These are phyloP conservation scores for Pseudeuparius sepicola DNA, from an alignment of 2,888 invertebrate species.

Conservation along the genomic window DNA sequence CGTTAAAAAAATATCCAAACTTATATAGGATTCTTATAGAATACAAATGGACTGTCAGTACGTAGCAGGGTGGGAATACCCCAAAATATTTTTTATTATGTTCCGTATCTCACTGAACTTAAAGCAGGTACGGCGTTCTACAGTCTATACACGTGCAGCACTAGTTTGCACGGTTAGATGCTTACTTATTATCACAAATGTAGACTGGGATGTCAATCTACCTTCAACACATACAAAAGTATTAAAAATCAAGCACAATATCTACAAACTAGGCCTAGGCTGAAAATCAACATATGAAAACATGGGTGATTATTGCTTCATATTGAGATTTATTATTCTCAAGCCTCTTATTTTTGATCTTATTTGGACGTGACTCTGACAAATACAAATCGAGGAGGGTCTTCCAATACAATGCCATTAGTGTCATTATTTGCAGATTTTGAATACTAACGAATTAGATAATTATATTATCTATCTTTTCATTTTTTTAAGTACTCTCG, in stretches of 20 bases:
- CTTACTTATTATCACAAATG: slow-evolving; percentile 35
- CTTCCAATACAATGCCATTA: no score
- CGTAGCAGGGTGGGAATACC: slow-evolving; percentile 19
- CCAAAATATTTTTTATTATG: slow-evolving; percentile 18
- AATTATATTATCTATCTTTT: no score
- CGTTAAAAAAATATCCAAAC: slow-evolving; percentile 39
- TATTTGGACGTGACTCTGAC: no score
- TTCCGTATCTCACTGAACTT: slow-evolving; percentile 34
- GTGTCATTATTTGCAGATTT: no score
- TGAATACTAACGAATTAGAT: no score
- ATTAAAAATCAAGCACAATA: slow-evolving; percentile 37
- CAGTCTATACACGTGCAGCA: slow-evolving; percentile 33
- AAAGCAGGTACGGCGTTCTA: slow-evolving; percentile 36
- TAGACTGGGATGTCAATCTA: slow-evolving; percentile 31
- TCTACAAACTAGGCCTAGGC: slow-evolving; percentile 33
- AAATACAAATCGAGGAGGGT: no score
- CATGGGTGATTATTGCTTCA: background rate
- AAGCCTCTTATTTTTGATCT: no score
- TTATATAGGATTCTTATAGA: slow-evolving; percentile 35
- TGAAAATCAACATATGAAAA: slow-evolving; percentile 15
- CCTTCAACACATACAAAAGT: slow-evolving; percentile 37
- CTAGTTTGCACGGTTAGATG: slow-evolving; percentile 32
- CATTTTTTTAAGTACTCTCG: no score
- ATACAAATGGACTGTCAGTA: slow-evolving; percentile 38
- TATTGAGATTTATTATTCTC: slow-evolving; percentile 2